Base-by-base conservation (phyloP, 2,113 vertebrate genomes). In the Riparia riparia region DNA sequence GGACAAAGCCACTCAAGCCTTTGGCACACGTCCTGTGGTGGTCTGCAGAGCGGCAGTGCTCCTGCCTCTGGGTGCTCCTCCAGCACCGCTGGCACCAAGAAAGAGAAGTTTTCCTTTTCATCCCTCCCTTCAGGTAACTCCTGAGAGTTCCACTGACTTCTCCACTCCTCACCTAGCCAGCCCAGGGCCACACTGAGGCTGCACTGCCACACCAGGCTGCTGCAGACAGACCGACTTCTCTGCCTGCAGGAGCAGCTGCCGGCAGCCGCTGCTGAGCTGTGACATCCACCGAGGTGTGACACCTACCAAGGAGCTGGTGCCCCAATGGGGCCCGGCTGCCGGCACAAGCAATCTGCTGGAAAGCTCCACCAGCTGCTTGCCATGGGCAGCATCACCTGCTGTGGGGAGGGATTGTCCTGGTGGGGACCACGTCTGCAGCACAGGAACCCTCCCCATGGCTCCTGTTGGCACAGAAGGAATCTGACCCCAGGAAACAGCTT, bases 31-130 rank as follows among this genome's bases (percentile, higher is more conserved):
- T 49, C 87, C 34, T 61, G 82, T 39, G 53, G 26, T 1, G 22
- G 28, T 50, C 29, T 50, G 86, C 63, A 49, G 39, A 56, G 10
- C 0, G 0, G 12, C 0, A 0, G 18, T 20, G 76, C 3, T 42
- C 44, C 77, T 19, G 63, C 42, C 39, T 25, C 66, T 8, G 1
- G 11, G 47, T 18, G 2, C 71, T 47, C 60, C 78, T 21, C 47
- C 7, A 11, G 8, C 39, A 49, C 58, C 5, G 13, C 20, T 2
- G 9, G 4, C 28, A 68, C 2, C 4, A 8, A 22, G 50, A 69
- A 49, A 12, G 9, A 47, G 13, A 2, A 9, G 4, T 4, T 54
- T 28, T 22, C 11, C 22, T 63, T 15, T 58, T 42, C 6, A 3
- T 3, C 5, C 7, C 31, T 44, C 81, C 2, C 4, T 3, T 17